These are phyloP conservation scores for Caenorhabditis panamensis DNA, from an alignment of 2,888 invertebrate genomes.

Conservation along the genomic window DNA sequence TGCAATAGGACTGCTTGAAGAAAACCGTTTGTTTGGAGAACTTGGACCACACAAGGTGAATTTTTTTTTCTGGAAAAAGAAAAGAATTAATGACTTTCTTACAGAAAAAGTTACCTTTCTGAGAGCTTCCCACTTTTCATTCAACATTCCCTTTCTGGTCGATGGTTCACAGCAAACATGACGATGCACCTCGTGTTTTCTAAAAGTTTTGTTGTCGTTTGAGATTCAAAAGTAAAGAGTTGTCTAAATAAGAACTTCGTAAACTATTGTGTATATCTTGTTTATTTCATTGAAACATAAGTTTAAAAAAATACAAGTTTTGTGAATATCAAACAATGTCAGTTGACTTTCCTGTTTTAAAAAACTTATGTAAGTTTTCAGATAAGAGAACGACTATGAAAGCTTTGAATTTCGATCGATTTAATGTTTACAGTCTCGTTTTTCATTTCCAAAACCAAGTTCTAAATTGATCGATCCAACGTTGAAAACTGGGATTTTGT, in stretches of 20 bases:
- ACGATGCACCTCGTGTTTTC: conserved; percentile 38
- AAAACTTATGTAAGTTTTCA: too few species aligned
- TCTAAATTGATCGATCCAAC: conserved; percentile 54
- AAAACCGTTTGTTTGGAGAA: conserved; percentile 28
- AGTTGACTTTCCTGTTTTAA: too few species aligned
- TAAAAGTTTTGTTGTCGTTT: conserved; percentile 44
- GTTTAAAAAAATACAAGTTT: not conserved
- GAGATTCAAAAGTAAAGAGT: conserved; percentile 35
- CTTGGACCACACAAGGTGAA: conserved; percentile 17
- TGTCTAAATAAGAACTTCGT: conserved; percentile 12
- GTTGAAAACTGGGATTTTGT: conserved; percentile 43
- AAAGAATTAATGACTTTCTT: too few species aligned
- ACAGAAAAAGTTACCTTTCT: too few species aligned
- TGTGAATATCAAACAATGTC: too few species aligned
- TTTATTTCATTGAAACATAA: not conserved
- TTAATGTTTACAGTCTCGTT: conserved; percentile 58
- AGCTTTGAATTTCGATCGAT: not conserved
- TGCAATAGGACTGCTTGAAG: not conserved
- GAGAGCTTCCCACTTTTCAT: too few species aligned
- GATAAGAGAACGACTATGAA: too few species aligned
- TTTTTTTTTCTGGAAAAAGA: not conserved
- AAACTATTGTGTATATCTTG: conserved; percentile 29
- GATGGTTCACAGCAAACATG: conserved; percentile 8
- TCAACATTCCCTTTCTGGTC: too few species aligned
- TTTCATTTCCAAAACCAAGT: conserved; percentile 58